Evolutionary conservation across 2,797 vertebrate genomes (phyloP).

Genomic region (Erithacus rubecula): DNA sequence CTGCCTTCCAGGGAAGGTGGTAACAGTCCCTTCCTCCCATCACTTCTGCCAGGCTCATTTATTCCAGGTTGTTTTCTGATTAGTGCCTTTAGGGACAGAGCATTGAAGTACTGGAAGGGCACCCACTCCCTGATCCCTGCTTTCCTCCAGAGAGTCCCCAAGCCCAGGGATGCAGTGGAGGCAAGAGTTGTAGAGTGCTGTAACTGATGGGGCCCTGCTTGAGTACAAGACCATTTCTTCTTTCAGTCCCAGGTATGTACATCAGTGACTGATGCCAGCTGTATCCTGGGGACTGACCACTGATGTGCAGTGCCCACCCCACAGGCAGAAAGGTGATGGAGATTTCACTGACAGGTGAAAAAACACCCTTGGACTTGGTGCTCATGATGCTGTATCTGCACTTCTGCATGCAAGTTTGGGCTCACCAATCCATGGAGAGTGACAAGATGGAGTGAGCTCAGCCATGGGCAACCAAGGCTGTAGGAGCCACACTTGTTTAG

Average conservation of each 20-base stretch:
- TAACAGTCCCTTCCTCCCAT: neutral
- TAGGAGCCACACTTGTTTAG: neutral
- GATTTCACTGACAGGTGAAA: neutral
- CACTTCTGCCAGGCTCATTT: neutral
- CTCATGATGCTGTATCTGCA: neutral
- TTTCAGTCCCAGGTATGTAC: neutral
- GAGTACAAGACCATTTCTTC: neutral
- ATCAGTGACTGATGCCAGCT: neutral
- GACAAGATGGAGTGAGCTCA: neutral
- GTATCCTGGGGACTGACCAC: accelerated
- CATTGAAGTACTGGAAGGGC: neutral
- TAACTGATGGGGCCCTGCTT: neutral
- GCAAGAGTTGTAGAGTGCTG: neutral
- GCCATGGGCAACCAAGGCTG: accelerated
- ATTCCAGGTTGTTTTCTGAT: neutral
- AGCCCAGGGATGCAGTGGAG: accelerated
- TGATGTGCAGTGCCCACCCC: neutral
- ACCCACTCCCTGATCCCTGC: neutral
- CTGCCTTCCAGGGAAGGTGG: neutral
- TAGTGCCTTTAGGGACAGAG: neutral
- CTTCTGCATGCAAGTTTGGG: neutral
- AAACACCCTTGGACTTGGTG: neutral
- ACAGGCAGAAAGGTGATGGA: neutral
- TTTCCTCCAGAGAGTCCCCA: neutral
- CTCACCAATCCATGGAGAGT: neutral